Conservation (phyloP, 2,797 vertebrate species). For the Melanitta fusca region DNA sequence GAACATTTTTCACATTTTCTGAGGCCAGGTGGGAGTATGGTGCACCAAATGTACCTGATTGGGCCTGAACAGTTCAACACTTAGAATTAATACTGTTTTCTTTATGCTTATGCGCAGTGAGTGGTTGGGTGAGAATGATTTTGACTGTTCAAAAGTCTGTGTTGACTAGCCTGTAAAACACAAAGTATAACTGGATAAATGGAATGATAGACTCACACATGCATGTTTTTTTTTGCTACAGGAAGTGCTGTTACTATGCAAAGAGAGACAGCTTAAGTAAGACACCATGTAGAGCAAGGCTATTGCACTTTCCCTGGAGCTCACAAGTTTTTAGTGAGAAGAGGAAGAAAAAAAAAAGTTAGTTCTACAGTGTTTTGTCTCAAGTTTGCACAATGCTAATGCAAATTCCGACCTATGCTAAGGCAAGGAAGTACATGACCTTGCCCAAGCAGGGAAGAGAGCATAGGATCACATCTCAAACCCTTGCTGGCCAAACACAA, state of each 20-base stretch:
- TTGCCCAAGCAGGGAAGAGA: neutral
- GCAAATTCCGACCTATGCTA: neutral
- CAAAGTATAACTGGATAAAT: neutral
- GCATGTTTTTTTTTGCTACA: neutral
- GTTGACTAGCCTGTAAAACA: neutral
- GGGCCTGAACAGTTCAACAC: neutral
- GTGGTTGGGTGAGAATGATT: neutral
- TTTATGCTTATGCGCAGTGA: neutral
- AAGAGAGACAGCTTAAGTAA: neutral
- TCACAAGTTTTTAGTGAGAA: neutral
- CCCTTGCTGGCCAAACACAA: neutral
- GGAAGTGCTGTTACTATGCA: neutral
- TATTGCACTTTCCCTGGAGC: neutral
- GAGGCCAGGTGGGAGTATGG: neutral
- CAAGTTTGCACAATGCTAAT: neutral
- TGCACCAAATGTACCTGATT: neutral
- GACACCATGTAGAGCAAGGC: neutral
- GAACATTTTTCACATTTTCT: neutral
- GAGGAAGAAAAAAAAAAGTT: neutral
- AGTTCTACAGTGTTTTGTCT: neutral
- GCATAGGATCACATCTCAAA: neutral
- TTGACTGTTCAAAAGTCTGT: neutral
- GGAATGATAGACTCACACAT: neutral
- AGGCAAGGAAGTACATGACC: neutral
- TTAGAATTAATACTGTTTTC: neutral